These are phyloP conservation scores for Drosophila gaucha DNA, from an alignment of 2,888 invertebrate species.

Conservation along the genomic window DNA sequence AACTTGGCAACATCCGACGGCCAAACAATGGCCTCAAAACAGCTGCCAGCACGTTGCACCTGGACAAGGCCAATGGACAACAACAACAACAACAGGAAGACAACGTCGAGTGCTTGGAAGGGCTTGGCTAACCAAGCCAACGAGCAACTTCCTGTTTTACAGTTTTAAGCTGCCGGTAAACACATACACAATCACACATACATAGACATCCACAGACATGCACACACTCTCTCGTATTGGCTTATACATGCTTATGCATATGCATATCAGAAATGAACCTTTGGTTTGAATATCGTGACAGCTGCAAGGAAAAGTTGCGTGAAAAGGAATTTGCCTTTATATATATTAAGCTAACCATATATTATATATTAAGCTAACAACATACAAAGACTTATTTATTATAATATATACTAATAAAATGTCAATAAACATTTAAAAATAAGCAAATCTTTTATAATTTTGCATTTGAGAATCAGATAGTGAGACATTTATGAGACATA, in stretches of 20 bases:
- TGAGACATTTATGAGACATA: too few relatives aligned
- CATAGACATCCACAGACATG: conserved; percentile 17
- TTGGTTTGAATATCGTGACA: conserved; percentile 10
- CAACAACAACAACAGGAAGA: conserved; percentile 46
- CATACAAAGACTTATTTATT: too few relatives aligned
- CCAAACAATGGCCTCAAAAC: conserved; percentile 71
- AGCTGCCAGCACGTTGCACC: conserved; percentile 71
- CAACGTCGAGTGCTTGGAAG: conserved; percentile 63
- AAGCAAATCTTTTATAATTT: too few relatives aligned
- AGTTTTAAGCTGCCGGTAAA: conserved; percentile 66
- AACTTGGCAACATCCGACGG: conserved; percentile 76
- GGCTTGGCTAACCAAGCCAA: conserved; percentile 79
- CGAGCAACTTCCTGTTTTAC: conserved; percentile 78
- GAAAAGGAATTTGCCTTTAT: too few relatives aligned
- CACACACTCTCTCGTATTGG: conserved; percentile 2
- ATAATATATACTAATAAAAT: too few relatives aligned
- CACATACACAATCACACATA: conserved; percentile 36
- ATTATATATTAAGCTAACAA: too few relatives aligned
- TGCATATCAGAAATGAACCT: conserved; percentile 48
- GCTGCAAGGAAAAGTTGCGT: background rate
- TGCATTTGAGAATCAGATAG: too few relatives aligned
- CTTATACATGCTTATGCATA: conserved; percentile 39
- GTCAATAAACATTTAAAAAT: too few relatives aligned
- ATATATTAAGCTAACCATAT: too few relatives aligned
- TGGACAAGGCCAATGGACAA: conserved; percentile 58